Conservation (phyloP, 2,888 invertebrate genomes). For the Tiliacea citrago region DNA sequence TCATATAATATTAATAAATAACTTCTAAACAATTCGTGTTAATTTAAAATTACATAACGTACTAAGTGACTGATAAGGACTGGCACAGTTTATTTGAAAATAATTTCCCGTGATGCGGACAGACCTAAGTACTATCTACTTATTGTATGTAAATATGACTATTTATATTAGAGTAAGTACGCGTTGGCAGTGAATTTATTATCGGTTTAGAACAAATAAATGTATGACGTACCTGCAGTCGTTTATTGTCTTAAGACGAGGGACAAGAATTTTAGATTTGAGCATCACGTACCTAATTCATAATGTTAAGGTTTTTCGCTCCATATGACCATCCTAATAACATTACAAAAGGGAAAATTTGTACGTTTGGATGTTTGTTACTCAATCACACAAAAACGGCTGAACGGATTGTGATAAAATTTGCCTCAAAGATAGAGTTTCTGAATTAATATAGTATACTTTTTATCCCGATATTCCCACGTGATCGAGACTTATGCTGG, state of each 20-base stretch:
- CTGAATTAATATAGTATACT: not conserved
- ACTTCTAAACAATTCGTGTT: conserved; percentile 36
- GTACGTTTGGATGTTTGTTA: not conserved
- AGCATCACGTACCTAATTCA: not conserved
- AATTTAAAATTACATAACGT: conserved; percentile 39
- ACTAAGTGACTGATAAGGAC: conserved; percentile 48
- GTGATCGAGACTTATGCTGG: not conserved
- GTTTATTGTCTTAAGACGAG: not conserved
- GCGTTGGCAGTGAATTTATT: conserved; percentile 26
- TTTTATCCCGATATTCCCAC: not conserved
- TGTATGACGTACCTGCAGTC: conserved; percentile 1
- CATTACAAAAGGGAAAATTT: not conserved
- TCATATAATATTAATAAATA: conserved; percentile 21
- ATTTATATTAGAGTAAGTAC: conserved; percentile 10
- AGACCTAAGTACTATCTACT: conserved; percentile 12
- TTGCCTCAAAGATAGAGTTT: not conserved
- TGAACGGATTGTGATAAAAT: not conserved
- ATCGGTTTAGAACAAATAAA: conserved; percentile 18
- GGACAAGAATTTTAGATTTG: not conserved
- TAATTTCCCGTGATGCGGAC: conserved; percentile 64
- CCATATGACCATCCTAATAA: not conserved
- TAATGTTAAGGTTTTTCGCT: not conserved
- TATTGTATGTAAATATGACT: conserved; percentile 9
- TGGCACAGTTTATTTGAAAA: conserved; percentile 60
- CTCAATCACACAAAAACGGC: not conserved